A percentile compares a stretch with the other conserved stretches of the same genome.
Conservation (phyloP, 2,113 vertebrate genomes). For the Coreoperca whiteheadi region DNA sequence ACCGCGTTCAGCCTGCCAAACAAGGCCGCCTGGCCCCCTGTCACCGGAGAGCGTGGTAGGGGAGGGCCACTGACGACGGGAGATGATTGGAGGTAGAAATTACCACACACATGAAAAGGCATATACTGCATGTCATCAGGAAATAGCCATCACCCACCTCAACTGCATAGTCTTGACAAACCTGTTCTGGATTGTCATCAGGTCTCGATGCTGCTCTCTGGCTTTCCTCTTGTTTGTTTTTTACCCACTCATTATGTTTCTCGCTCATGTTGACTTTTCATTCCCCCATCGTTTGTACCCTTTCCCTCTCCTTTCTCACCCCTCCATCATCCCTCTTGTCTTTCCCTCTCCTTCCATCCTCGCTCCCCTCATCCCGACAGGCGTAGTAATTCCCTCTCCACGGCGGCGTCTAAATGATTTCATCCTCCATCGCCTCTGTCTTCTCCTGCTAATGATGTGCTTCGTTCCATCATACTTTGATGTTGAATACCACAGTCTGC, state of each 20-base stretch:
- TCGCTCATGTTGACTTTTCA: conserved; percentile 52
- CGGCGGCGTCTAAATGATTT: conserved; percentile 77
- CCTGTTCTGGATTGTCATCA: not conserved
- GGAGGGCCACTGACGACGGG: not conserved
- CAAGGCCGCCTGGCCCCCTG: conserved; percentile 3
- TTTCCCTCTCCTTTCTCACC: conserved; percentile 25
- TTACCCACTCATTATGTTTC: conserved; percentile 35
- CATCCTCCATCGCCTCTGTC: conserved; percentile 70
- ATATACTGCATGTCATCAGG: conserved; percentile 4
- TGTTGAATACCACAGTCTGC: conserved; percentile 64
- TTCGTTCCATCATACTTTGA: conserved; percentile 76
- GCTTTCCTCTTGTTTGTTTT: conserved; percentile 10
- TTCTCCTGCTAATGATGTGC: conserved; percentile 78
- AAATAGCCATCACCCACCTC: conserved; percentile 27
- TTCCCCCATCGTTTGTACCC: conserved; percentile 50
- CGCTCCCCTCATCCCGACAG: conserved; percentile 55
- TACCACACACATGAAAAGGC: not conserved
- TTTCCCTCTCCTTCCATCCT: conserved; percentile 20
- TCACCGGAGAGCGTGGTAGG: not conserved
- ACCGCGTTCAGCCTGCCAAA: conserved; percentile 40
- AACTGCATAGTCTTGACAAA: not conserved
- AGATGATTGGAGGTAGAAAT: conserved; percentile 28
- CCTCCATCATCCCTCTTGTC: conserved; percentile 31
- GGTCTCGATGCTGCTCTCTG: not conserved
- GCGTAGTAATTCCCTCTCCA: conserved; percentile 73